Conservation (phyloP, 2,113 vertebrate species). For the Aepyceros melampus region DNA sequence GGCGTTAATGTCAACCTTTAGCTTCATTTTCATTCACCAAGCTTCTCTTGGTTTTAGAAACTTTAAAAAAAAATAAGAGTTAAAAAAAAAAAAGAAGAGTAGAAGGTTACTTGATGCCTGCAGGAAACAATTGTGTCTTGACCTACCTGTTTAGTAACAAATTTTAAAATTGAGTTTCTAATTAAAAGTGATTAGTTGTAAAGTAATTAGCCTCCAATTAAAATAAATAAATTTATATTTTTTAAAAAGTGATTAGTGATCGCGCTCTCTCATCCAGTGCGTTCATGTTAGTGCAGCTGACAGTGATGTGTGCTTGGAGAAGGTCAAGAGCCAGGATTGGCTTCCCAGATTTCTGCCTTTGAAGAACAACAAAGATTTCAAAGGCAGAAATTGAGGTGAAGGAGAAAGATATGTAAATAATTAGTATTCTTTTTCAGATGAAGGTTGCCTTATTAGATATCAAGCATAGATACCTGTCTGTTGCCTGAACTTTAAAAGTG, state of each 20-base stretch:
- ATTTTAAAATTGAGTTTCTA: background rate
- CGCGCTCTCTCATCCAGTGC: background rate
- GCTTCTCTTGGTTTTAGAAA: background rate
- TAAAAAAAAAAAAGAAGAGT: background rate
- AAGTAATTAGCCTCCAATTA: too few relatives aligned
- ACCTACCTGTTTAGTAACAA: background rate
- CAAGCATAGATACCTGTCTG: background rate
- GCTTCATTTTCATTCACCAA: background rate
- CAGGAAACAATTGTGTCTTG: background rate
- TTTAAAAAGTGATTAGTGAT: background rate
- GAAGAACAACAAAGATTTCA: background rate
- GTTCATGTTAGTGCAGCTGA: background rate
- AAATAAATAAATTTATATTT: too few relatives aligned
- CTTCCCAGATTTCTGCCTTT: conserved; percentile 14
- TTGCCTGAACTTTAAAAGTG: conserved; percentile 4
- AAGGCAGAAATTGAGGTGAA: conserved; percentile 26
- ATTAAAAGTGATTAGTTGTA: background rate
- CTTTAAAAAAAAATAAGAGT: background rate
- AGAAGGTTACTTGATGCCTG: background rate
- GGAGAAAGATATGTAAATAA: conserved; percentile 2
- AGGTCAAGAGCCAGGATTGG: background rate
- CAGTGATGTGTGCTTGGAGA: background rate
- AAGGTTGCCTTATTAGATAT: background rate
- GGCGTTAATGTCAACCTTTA: background rate
- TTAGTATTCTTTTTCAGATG: conserved; percentile 14